Percentiles rank a stretch among this genome's conserved stretches.
phyloP scores from a whole-genome alignment of 2,888 invertebrate genomes.

The Biston betularia region DNA sequence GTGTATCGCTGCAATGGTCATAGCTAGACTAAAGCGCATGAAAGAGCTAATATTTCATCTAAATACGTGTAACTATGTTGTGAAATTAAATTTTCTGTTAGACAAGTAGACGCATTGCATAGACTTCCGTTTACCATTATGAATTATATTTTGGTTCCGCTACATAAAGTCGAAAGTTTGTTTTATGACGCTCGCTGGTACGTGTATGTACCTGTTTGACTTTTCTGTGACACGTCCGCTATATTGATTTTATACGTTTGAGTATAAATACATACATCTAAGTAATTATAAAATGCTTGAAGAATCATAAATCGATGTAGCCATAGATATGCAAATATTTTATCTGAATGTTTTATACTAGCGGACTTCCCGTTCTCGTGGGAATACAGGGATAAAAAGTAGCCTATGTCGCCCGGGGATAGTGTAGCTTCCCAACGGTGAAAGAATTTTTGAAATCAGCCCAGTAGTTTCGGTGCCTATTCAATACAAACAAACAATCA shows the following conservation, averaged over 20 bases:
- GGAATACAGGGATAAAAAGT: too few species aligned
- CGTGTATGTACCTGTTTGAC: not conserved
- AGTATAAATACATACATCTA: too few species aligned
- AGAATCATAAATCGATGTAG: too few species aligned
- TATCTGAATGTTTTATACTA: too few species aligned
- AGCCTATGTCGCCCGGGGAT: too few species aligned
- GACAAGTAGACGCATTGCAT: slow-evolving; percentile 13
- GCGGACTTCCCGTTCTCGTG: too few species aligned
- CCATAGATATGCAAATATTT: too few species aligned
- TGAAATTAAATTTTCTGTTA: slow-evolving; percentile 5
- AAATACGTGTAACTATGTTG: not conserved
- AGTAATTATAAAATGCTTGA: too few species aligned
- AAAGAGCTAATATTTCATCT: not conserved
- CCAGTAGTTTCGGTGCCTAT: too few species aligned
- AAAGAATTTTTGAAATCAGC: too few species aligned
- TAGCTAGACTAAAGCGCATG: not conserved
- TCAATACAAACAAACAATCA: too few species aligned
- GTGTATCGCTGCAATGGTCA: not conserved
- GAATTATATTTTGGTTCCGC: slow-evolving; percentile 20
- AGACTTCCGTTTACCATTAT: slow-evolving; percentile 30
- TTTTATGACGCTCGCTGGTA: slow-evolving; percentile 8
- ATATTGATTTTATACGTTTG: not conserved
- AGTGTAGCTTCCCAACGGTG: too few species aligned
- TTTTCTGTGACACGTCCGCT: not conserved
- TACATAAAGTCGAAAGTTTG: slow-evolving; percentile 16